These are phyloP conservation scores for Oreochromis grahami DNA, from an alignment of 2,797 vertebrate genomes.

Conservation along the genomic window DNA sequence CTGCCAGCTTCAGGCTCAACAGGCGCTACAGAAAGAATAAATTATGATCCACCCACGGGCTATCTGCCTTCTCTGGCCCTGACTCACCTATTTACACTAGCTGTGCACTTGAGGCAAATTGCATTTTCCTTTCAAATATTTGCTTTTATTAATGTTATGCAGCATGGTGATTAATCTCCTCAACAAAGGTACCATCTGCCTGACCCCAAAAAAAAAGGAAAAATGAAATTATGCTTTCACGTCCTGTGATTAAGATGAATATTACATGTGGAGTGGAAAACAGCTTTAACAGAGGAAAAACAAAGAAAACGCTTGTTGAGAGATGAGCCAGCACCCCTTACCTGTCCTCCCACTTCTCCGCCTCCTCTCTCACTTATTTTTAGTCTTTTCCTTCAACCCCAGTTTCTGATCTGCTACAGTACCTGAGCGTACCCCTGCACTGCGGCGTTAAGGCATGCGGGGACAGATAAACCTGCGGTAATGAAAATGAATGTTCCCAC, in stretches of 20 bases:
- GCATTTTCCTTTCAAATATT: conserved; percentile 74
- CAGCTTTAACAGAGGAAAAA: conserved; percentile 36
- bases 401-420: not conserved
- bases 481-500: conserved; percentile 65
- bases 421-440: conserved; percentile 36
- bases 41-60: conserved; percentile 64
- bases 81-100: conserved; percentile 66
- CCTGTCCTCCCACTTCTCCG: conserved; percentile 1
- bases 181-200: conserved; percentile 78
- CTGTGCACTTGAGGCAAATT: conserved; percentile 58
- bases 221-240: conserved; percentile 65
- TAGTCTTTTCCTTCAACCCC: not conserved
- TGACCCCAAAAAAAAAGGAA: conserved; percentile 61
- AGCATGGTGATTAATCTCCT: conserved; percentile 74
- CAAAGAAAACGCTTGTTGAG: conserved; percentile 28
- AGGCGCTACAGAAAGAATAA: conserved; percentile 58
- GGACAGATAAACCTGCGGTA: conserved; percentile 47
- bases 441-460: conserved; percentile 26
- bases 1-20: conserved; percentile 56
- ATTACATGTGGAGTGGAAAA: conserved; percentile 28
- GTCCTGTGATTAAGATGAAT: conserved; percentile 72
- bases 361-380: not conserved
- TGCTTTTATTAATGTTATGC: conserved; percentile 76
- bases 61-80: conserved; percentile 47
- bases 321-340: conserved; percentile 22